A percentile compares a stretch with the other conserved stretches of the same genome.
Evolutionary conservation across 2,888 invertebrate species (phyloP).

Genomic region (Clivina fossor): DNA sequence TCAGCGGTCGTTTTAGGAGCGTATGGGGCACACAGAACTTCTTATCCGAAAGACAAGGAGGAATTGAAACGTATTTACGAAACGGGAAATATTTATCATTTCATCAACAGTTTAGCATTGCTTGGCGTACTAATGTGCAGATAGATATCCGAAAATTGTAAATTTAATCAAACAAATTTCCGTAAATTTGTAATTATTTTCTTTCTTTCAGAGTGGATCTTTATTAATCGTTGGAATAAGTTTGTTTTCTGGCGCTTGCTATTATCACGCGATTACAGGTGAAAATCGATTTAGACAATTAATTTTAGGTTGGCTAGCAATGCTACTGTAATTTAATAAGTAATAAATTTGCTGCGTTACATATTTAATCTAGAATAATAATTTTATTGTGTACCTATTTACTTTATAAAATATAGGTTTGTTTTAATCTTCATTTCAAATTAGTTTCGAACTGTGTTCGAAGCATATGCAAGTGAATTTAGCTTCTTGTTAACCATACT

Average conservation of each 20-base stretch:
- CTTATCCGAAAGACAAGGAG: too few relatives aligned
- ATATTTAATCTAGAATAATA: too few relatives aligned
- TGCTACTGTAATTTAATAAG: constrained; percentile 72
- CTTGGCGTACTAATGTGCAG: constrained; percentile 78
- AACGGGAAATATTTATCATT: constrained; percentile 85
- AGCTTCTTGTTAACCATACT: too few relatives aligned
- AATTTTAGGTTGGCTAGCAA: constrained; percentile 85
- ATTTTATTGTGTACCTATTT: too few relatives aligned
- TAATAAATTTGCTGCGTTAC: too few relatives aligned
- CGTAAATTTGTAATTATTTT: too few relatives aligned
- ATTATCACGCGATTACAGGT: constrained; percentile 84
- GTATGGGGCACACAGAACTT: constrained; percentile 76
- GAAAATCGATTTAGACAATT: constrained; percentile 71
- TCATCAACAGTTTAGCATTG: constrained; percentile 82
- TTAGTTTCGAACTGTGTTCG: too few relatives aligned
- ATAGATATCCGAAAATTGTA: constrained; percentile 76
- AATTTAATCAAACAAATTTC: too few relatives aligned
- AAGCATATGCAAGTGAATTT: too few relatives aligned
- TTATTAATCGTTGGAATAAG: constrained; percentile 76
- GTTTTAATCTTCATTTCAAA: too few relatives aligned
- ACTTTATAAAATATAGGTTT: too few relatives aligned
- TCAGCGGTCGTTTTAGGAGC: constrained; percentile 86
- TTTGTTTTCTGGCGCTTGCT: constrained; percentile 89
- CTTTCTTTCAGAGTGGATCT: too few relatives aligned
- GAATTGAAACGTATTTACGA: constrained; percentile 79